These are phyloP conservation scores for Ectropis crepuscularia DNA, from an alignment of 2,888 invertebrate genomes.

Conservation along the genomic window DNA sequence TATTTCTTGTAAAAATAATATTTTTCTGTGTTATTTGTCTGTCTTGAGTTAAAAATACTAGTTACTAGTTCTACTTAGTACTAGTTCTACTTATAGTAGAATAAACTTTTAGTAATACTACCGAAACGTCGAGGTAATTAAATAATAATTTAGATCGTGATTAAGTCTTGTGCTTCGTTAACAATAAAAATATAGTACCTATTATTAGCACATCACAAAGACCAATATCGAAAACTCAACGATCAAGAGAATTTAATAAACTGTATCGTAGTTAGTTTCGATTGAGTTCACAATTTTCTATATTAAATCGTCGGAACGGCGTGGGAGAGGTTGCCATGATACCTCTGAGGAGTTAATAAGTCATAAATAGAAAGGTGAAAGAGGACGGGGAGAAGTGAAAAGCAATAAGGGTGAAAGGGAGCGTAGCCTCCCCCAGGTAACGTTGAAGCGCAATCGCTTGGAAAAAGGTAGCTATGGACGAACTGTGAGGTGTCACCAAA, in stretches of 20 bases:
- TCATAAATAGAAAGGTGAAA: constrained; percentile 76
- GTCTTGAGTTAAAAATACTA: no score
- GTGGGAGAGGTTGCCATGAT: constrained; percentile 80
- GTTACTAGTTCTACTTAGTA: no score
- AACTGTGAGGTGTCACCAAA: constrained; percentile 71
- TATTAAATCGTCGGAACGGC: constrained; percentile 75
- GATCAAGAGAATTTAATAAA: constrained; percentile 77
- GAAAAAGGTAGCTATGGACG: constrained; percentile 78
- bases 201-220: constrained; percentile 2
- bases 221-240: constrained; percentile 34
- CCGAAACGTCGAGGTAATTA: no score
- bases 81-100: no score
- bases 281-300: constrained; percentile 80
- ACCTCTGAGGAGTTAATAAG: constrained; percentile 84
- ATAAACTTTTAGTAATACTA: no score
- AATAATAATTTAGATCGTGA: no score
- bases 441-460: constrained; percentile 78
- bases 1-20: no score
- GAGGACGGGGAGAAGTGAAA: constrained; percentile 54
- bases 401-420: constrained; percentile 55
- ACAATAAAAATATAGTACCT: background rate
- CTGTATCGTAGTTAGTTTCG: constrained; percentile 69
- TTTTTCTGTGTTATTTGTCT: no score
- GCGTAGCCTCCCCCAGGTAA: constrained; percentile 68
- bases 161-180: no score